Conservation (phyloP, 2,113 vertebrate genomes). For the Toxostoma redivivum region DNA sequence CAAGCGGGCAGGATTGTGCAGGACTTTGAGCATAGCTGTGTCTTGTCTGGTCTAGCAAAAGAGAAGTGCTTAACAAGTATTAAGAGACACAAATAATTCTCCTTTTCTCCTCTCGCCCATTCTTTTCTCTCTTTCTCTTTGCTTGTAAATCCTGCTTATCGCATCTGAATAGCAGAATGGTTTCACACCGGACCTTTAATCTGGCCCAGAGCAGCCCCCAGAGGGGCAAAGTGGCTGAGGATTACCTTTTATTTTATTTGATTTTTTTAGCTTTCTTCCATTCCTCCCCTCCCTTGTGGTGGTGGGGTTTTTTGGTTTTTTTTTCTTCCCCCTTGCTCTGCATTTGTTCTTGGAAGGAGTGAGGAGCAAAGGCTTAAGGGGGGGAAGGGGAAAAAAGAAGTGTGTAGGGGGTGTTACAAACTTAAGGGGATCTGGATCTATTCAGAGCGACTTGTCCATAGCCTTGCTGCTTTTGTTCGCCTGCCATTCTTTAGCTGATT, state of each 20-base stretch:
- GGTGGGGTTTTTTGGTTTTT: neutral
- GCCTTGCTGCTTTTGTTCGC: constrained; percentile 82
- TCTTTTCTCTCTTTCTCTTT: constrained; percentile 76
- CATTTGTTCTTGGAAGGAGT: constrained; percentile 87
- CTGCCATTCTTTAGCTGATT: constrained; percentile 80
- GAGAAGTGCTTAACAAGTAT: constrained; percentile 82
- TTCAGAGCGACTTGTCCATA: constrained; percentile 91
- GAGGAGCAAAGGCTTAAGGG: constrained; percentile 72
- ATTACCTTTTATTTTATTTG: constrained; percentile 81
- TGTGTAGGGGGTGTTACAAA: constrained; percentile 79
- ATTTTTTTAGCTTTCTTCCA: constrained; percentile 60
- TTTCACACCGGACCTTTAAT: constrained; percentile 81
- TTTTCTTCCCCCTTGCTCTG: constrained; percentile 66
- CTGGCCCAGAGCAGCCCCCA: constrained; percentile 74
- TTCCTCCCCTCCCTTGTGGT: constrained; percentile 61
- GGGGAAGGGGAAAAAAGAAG: constrained; percentile 51
- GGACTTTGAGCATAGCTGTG: constrained; percentile 68
- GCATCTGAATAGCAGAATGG: constrained; percentile 80
- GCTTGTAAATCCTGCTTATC: constrained; percentile 82
- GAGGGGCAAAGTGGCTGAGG: constrained; percentile 79
- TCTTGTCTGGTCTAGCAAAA: constrained; percentile 77
- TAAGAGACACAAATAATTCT: constrained; percentile 83
- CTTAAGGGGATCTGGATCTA: constrained; percentile 91
- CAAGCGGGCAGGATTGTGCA: constrained; percentile 49
- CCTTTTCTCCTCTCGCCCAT: constrained; percentile 76